Evolutionary conservation across 2,113 vertebrate species (phyloP), one percentile per base, ranked within the genome.

Genomic region (Chauna torquata): DNA sequence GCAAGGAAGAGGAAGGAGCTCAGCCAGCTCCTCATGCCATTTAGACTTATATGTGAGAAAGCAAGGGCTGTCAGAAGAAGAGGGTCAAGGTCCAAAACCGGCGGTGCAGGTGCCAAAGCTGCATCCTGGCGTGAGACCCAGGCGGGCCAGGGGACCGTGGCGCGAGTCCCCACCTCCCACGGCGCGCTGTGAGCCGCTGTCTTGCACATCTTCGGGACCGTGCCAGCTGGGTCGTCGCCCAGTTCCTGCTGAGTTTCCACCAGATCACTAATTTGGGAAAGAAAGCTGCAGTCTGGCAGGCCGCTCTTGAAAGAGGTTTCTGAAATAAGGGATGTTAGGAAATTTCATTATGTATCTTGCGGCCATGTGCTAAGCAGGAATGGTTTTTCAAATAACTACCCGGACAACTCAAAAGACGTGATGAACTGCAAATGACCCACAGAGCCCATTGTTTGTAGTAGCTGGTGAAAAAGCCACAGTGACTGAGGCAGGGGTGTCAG

Each of bases 391-490:
- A 20, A 27, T 15, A 11, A 78, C 22, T 42, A 50, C 47, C 57
- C 1, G 9, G 78, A 40, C 75, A 57, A 18, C 52, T 90, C 52
- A 34, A 85, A 85, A 93, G 95, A 64, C 4, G 4, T 36, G 92
- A 79, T 80, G 95, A 97, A 93, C 94, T 86, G 90, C 20, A 8
- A 82, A 82, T 32, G 94, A 96, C 90, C 90, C 75, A 2, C 22
- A 0, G 58, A 90, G 49, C 71, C 71, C 79, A 82, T 92, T 92
- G 94, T 95, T 78, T 82, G 44, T 17, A 5, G 82, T 50, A 90
- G 88, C 82, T 95, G 92, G 62, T 57, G 88, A 65, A 42, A 88
- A 82, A 83, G n/a, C 59, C 92, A 32, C 77, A 66, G 61, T 0
- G 0, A 34, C 16, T 3, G 16, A 38, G 42, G 84, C 77, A 71